Percentiles rank a stretch among this genome's conserved stretches.
These are phyloP conservation scores for Gymnocheta viridis DNA, from an alignment of 2,888 invertebrate species.

Conservation along the genomic window DNA sequence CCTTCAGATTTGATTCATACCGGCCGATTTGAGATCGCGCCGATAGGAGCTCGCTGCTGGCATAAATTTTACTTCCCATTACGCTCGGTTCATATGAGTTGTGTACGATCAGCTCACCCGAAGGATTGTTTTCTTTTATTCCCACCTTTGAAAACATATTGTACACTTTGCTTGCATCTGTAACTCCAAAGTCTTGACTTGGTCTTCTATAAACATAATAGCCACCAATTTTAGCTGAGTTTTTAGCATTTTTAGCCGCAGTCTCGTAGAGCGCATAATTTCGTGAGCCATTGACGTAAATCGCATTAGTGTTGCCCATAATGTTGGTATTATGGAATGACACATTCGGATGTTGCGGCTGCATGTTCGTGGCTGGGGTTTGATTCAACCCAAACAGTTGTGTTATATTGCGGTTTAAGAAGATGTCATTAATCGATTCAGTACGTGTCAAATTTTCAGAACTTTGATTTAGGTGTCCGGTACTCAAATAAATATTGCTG, in stretches of 20 bases:
- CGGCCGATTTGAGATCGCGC: slow-evolving; percentile 70
- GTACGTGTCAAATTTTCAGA: slow-evolving; percentile 72
- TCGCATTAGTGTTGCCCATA: slow-evolving; percentile 73
- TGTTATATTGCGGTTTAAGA: slow-evolving; percentile 79
- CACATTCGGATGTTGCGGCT: slow-evolving; percentile 72
- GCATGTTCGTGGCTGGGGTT: slow-evolving; percentile 46
- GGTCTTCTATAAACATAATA: slow-evolving; percentile 76
- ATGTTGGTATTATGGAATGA: slow-evolving; percentile 73
- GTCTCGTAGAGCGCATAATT: slow-evolving; percentile 77
- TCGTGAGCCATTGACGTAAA: slow-evolving; percentile 60
- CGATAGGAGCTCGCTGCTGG: slow-evolving; percentile 72
- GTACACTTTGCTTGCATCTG: slow-evolving; percentile 77
- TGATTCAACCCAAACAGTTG: slow-evolving; percentile 77
- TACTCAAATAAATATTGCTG: slow-evolving; percentile 72
- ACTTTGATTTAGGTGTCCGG: slow-evolving; percentile 67
- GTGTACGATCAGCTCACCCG: slow-evolving; percentile 73
- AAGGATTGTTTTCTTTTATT: slow-evolving; percentile 73
- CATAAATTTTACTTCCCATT: slow-evolving; percentile 59
- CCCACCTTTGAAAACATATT: slow-evolving; percentile 79
- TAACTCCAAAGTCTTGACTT: slow-evolving; percentile 57
- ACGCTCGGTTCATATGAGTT: slow-evolving; percentile 73
- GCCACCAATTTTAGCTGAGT: slow-evolving; percentile 75
- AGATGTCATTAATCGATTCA: slow-evolving; percentile 80
- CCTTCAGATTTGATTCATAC: slow-evolving; percentile 4
- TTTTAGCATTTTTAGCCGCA: slow-evolving; percentile 78